Conservation (phyloP, 2,888 invertebrate genomes). For the Helobdella robusta region DNA sequence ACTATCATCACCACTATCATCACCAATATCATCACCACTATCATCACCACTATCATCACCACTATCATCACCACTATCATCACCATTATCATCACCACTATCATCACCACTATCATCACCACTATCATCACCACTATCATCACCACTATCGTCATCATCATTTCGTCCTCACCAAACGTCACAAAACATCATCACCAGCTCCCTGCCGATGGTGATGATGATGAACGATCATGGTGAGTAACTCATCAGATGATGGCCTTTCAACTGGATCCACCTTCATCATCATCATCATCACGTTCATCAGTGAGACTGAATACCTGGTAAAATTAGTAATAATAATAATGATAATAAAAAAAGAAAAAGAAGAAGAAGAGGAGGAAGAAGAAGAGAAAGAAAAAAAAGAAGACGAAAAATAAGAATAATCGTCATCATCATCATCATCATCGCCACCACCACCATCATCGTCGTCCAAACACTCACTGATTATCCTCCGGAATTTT, state of each 20-base stretch:
- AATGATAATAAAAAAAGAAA: constrained; percentile 1
- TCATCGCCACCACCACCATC: neutral
- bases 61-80: too few relatives aligned
- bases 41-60: too few relatives aligned
- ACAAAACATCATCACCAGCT: too few relatives aligned
- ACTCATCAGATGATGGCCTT: constrained; percentile 13
- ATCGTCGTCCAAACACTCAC: constrained; percentile 17
- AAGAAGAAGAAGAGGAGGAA: neutral
- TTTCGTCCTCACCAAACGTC: too few relatives aligned
- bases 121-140: too few relatives aligned
- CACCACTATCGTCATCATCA: too few relatives aligned
- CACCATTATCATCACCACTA: too few relatives aligned
- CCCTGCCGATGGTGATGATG: constrained; percentile 9
- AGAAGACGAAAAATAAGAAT: neutral
- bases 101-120: too few relatives aligned
- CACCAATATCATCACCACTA: too few relatives aligned
- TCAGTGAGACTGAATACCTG: constrained; percentile 25
- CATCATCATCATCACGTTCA: constrained; percentile 27
- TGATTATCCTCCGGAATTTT: constrained; percentile 30
- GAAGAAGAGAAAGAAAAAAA: constrained; percentile 3
- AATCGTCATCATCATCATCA: neutral
- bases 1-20: too few relatives aligned
- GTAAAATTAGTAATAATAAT: neutral
- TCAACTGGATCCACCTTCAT: constrained; percentile 26
- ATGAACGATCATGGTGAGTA: neutral